A percentile compares a stretch with the other conserved stretches of the same genome.
Conservation (phyloP, 2,797 vertebrate genomes). For the Alauda arvensis region DNA sequence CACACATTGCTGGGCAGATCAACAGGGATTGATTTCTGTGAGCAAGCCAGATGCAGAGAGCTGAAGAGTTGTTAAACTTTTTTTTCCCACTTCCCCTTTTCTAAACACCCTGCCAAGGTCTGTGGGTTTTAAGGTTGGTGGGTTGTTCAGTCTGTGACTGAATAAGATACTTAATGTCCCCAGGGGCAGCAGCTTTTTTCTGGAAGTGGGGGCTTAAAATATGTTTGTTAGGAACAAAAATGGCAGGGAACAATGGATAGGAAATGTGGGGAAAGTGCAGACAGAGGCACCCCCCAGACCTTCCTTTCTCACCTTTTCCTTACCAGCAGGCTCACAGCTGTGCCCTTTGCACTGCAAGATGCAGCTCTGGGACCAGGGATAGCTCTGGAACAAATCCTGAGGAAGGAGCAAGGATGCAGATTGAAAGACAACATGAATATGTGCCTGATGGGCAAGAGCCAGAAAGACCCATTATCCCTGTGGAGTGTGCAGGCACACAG, state of each 20-base stretch:
- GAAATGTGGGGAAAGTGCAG: neutral
- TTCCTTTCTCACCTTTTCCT: neutral
- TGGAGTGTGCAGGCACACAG: neutral
- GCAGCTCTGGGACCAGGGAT: neutral
- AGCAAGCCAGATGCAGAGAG: neutral
- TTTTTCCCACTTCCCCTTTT: neutral
- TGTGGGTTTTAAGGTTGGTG: neutral
- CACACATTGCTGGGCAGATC: neutral
- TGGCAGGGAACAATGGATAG: neutral
- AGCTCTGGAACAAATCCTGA: neutral
- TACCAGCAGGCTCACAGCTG: neutral
- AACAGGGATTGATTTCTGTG: neutral
- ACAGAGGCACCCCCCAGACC: neutral
- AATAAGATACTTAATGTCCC: neutral
- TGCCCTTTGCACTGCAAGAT: neutral
- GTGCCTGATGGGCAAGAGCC: neutral
- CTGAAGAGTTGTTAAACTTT: neutral
- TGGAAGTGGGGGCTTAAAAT: neutral
- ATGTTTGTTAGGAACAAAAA: neutral
- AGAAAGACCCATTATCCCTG: neutral
- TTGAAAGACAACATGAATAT: neutral
- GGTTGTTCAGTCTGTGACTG: neutral
- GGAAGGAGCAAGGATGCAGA: neutral
- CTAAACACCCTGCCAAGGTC: neutral
- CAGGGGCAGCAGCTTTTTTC: neutral